These are phyloP conservation scores for Oncorhynchus mykiss DNA, from an alignment of 2,113 vertebrate species.

Conservation along the genomic window DNA sequence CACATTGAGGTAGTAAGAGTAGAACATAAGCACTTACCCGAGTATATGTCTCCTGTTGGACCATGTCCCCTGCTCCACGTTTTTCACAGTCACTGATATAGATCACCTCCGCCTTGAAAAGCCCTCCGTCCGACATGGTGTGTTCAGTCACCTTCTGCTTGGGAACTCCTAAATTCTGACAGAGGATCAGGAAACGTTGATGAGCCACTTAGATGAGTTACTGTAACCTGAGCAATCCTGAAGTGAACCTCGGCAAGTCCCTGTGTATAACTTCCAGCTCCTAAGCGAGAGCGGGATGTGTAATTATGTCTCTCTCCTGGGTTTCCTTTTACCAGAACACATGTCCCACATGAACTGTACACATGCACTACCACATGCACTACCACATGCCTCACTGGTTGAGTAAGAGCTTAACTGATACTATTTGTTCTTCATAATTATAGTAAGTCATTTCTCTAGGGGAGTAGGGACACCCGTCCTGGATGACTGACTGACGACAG, in stretches of 20 bases:
- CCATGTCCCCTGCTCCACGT: constrained; percentile 60
- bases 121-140: constrained; percentile 76
- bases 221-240: constrained; percentile 58
- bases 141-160: constrained; percentile 34
- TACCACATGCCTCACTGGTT: constrained; percentile 30
- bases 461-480: no score
- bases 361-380: constrained; percentile 38
- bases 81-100: constrained; percentile 79
- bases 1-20: not conserved
- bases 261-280: constrained; percentile 30
- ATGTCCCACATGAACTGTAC: constrained; percentile 49
- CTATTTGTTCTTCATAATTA: no score
- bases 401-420: no score
- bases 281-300: constrained; percentile 5
- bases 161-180: constrained; percentile 52
- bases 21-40: constrained; percentile 54
- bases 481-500: no score
- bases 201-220: constrained; percentile 27
- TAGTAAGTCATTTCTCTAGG: no score
- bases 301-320: constrained; percentile 9
- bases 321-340: constrained; percentile 40
- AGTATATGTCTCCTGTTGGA: constrained; percentile 20
- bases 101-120: constrained; percentile 86
- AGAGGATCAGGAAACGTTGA: constrained; percentile 46
- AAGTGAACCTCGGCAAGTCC: constrained; percentile 42